Evolutionary conservation across 2,113 vertebrate genomes (phyloP), one percentile per base, ranked within the genome.

Genomic region (Chaenocephalus aceratus): DNA sequence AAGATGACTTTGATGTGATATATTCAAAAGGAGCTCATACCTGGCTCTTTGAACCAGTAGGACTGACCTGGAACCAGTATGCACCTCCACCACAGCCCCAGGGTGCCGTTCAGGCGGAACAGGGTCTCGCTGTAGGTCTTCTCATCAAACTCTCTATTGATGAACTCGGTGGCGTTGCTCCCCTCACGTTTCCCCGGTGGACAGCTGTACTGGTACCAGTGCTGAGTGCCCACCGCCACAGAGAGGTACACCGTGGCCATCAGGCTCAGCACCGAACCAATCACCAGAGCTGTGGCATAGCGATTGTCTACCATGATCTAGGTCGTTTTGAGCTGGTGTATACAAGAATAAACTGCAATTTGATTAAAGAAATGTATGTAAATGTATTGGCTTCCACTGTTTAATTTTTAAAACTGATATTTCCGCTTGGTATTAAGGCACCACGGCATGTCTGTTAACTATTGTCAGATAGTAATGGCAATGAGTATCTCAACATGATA

Each of bases 161-260:
- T 23, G 41, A 97, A 97, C 0, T 96, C 69, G 13, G 96, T 83
- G 36, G 61, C 57, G n/a, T 97, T 97, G 51, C 79, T 94, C 0
- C 82, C 52, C 0, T 96, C 96, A 26, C 91, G 95, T 0, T 88
- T 93, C 9, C 36, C 41, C 12, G 94, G 89, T 18, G 95, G 94
- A 68, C 94, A 96, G 83, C 90, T 96, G 91, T 98, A 99, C 83
- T 98, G 97, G 86, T 97, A 99, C 98, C 98, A 99, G 90, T 97
- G 95, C 87, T 96, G 97, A 0, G 98, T 99, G 63, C 98, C 97
- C 16, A 98, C 95, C 0, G 97, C 97, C 77, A 97, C 97, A 1
- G 97, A 97, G 82, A 99, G 96, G 85, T 99, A 99, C 67, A 99
- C 97, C 8, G 96, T 96, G 72, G 97, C 98, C 89, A 99, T 95